Evolutionary conservation across 2,888 invertebrate genomes (phyloP), one percentile per base, ranked within the genome.

Genomic region (Calliphora vomitoria): DNA sequence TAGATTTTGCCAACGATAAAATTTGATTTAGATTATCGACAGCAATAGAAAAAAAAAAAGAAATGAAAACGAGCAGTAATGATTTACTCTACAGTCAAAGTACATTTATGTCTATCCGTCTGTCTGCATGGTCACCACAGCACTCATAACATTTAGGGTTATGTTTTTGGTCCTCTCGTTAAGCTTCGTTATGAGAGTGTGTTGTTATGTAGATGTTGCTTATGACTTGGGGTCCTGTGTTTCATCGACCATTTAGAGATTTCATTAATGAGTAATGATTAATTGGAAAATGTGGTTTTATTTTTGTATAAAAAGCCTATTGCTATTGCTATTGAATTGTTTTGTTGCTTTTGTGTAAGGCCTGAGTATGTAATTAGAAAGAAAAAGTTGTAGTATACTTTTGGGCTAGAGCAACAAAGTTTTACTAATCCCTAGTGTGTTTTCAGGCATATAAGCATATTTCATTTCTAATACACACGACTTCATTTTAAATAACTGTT

Each of bases 241-340:
- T 71, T 83, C 76, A 83, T 64, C 69, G 85, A 75, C 85, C 85
- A 75, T 85, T 85, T 80, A 69, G 72, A 78, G 66, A 78, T 74
- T 78, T 82, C 78, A 86, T 86, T 86, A 82, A 82, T 82, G 85
- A 78, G 78, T 86, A 82, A 86, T 86, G 85, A 86, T 82, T 86
- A 86, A 86, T 86, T 86, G 82, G 82, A 86, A 86, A 82, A 50
- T 82, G 85, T 86, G 85, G 82, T 82, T 78, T 82, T 72, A 72
- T 72, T 76, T 71, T 44, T 35, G 20, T 35, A 35, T 75, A 13
- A 75, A 64, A 76, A 64, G 62, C 50, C 50, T 50, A 76, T 38
- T 76, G 50, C 50, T 50, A 76, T 38, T 76, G 50, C 76, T 62
- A 53, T 64, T 64, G 64, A 50, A 76, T 50, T 64, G 50, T 50